phyloP scores from a whole-genome alignment of 2,797 vertebrate species.

The Huso huso region DNA sequence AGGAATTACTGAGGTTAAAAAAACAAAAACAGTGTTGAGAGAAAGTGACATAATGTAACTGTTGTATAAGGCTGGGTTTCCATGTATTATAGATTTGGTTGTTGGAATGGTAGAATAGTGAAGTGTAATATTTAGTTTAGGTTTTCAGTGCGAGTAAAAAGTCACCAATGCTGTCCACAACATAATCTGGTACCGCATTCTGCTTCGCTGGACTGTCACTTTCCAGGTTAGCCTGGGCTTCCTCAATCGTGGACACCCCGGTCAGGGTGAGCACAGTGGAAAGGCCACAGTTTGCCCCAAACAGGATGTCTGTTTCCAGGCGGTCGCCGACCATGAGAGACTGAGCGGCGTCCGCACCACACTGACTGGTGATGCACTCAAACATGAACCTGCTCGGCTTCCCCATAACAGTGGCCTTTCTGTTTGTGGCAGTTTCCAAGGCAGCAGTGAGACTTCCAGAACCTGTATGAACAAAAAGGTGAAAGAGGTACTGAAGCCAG shows the following conservation, averaged over 20 bases:
- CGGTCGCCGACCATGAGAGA: slow-evolving; percentile 93
- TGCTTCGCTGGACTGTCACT: slow-evolving; percentile 60
- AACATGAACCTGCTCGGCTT: slow-evolving; percentile 95
- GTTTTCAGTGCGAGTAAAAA: slow-evolving; percentile 79
- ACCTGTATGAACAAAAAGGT: slow-evolving; percentile 46
- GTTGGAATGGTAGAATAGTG: background rate
- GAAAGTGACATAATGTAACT: background rate
- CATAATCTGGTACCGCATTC: slow-evolving; percentile 81
- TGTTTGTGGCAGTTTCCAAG: slow-evolving; percentile 80
- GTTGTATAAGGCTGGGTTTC: background rate
- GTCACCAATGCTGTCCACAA: slow-evolving; percentile 88
- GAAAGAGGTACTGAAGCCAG: too few relatives aligned
- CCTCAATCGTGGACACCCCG: slow-evolving; percentile 80
- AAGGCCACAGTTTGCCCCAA: slow-evolving; percentile 87
- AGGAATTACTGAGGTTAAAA: background rate
- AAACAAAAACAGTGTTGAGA: background rate
- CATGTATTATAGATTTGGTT: background rate
- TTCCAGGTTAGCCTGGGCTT: slow-evolving; percentile 77
- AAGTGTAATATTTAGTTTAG: slow-evolving; percentile 29
- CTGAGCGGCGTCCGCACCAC: slow-evolving; percentile 73
- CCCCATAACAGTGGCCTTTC: slow-evolving; percentile 85
- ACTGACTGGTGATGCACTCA: slow-evolving; percentile 85
- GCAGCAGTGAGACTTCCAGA: slow-evolving; percentile 86
- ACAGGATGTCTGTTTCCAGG: slow-evolving; percentile 89
- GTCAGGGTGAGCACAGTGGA: slow-evolving; percentile 91